Evolutionary conservation across 1,140 invertebrate genomes (phyloP).

Genomic region (Pemphigus obesinymphae): DNA sequence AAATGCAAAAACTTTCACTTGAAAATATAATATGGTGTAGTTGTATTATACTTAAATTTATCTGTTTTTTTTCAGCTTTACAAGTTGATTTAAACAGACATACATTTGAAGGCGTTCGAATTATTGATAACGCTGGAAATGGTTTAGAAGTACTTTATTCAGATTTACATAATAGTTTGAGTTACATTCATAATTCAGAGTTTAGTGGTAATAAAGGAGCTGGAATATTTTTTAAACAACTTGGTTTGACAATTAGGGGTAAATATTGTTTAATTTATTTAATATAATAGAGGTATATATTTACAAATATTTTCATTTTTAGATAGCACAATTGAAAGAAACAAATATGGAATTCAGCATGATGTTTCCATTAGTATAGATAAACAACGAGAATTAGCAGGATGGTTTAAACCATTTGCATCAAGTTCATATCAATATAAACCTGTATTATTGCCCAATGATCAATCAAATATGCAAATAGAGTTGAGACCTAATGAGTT

Average conservation of each 20-base stretch:
- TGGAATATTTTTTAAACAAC: slow-evolving; percentile 81
- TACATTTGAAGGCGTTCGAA: slow-evolving; percentile 74
- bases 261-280: slow-evolving; percentile 41
- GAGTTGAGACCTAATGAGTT: slow-evolving; percentile 29
- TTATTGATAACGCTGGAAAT: slow-evolving; percentile 78
- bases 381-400: slow-evolving; percentile 84
- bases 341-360: slow-evolving; percentile 83
- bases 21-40: background rate
- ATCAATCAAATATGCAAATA: background rate
- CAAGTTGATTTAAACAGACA: slow-evolving; percentile 96
- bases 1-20: background rate
- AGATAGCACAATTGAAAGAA: slow-evolving; percentile 72
- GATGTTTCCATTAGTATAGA: slow-evolving; percentile 79
- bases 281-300: background rate
- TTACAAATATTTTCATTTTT: slow-evolving; percentile 4
- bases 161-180: slow-evolving; percentile 77
- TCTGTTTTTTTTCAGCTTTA: slow-evolving; percentile 60
- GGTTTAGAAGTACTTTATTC: slow-evolving; percentile 84
- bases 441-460: slow-evolving; percentile 23
- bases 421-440: slow-evolving; percentile 32
- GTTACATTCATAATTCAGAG: slow-evolving; percentile 79
- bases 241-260: slow-evolving; percentile 73
- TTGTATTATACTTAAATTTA: background rate
- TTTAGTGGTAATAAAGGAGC: slow-evolving; percentile 84
- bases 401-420: slow-evolving; percentile 72